Base-by-base conservation (phyloP, 2,797 vertebrate species). In the Apogon talboti region DNA sequence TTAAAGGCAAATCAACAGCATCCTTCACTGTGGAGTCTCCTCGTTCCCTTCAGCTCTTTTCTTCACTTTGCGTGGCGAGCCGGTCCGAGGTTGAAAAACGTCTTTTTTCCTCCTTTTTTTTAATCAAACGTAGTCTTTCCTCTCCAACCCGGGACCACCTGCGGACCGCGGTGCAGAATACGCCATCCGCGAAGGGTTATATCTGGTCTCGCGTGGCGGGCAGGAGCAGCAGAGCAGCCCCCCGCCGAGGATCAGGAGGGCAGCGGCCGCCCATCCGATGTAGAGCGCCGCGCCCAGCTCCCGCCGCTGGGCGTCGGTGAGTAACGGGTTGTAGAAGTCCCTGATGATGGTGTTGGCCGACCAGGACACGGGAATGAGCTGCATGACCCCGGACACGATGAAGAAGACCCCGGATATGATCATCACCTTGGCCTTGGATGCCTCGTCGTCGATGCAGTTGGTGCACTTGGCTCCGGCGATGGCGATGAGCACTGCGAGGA, bases 381-480 rank as follows among this genome's bases (percentile, higher is more conserved):
- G 92, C 72, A 95, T 80, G 80, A 98, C 0, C 0, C 92, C 91
- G 0, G 95, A 87, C 2, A 91, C 53, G 49, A 98, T 91, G 86
- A 97, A 97, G 7, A 92, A 79, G 21, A 91, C 94, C 0, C 97
- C 97, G 0, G 95, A 92, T 21, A 88, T 50, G 1, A 95, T 94
- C 92, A 96, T 96, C 89, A 97, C 94, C 78, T 92, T 94, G 83
- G 96, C 94, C 80, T 98, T 98, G 21, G 88, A 71, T 0, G 72
- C 87, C n/a, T 98, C 96, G 0, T 96, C 95, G 35, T 97, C 94
- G n/a, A 97, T 93, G 65, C 97, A 98, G 89, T 94, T 95, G 81
- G 97, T 98, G 84, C 97, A 98, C 89, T 98, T 95, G 8, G 96
- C 97, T 0, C 96, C 97, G 57, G 95, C 89, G 3, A 96, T 85